Conservation (phyloP, 2,888 invertebrate species). For the Minunthozetes semirufus region DNA sequence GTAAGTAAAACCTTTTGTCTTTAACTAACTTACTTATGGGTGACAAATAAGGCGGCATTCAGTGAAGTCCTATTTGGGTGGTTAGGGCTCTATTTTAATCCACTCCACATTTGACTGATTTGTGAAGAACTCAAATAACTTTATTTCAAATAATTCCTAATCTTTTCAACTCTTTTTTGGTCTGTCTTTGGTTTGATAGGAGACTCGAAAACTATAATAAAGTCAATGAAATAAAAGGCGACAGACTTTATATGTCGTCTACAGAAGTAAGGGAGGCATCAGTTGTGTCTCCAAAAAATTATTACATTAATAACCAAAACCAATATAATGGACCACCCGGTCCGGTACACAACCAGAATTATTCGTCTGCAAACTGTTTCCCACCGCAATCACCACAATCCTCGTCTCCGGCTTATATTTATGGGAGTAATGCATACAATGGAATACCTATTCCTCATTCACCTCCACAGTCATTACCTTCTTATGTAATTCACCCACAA, state of each 20-base stretch:
- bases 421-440: not conserved
- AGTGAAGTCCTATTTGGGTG: not conserved
- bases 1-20: slow-evolving; percentile 21
- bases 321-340: slow-evolving; percentile 2
- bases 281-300: not conserved
- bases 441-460: not conserved
- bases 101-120: not conserved
- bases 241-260: slow-evolving; percentile 1
- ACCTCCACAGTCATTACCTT: slow-evolving; percentile 6
- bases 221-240: slow-evolving; percentile 1
- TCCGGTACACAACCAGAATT: not conserved
- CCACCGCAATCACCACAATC: not conserved
- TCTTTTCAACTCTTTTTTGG: not conserved
- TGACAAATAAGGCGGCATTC: not conserved
- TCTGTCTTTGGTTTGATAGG: not conserved
- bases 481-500: slow-evolving; percentile 29
- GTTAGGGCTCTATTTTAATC: not conserved
- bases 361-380: not conserved
- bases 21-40: not conserved
- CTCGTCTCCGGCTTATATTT: slow-evolving; percentile 15
- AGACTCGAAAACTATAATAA: slow-evolving; percentile 4
- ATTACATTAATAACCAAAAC: not conserved
- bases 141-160: not conserved
- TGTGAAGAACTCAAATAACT: not conserved
- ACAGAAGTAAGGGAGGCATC: not conserved